Base-by-base conservation (phyloP, 2,797 vertebrate species). In the Chiloscyllium punctatum region DNA sequence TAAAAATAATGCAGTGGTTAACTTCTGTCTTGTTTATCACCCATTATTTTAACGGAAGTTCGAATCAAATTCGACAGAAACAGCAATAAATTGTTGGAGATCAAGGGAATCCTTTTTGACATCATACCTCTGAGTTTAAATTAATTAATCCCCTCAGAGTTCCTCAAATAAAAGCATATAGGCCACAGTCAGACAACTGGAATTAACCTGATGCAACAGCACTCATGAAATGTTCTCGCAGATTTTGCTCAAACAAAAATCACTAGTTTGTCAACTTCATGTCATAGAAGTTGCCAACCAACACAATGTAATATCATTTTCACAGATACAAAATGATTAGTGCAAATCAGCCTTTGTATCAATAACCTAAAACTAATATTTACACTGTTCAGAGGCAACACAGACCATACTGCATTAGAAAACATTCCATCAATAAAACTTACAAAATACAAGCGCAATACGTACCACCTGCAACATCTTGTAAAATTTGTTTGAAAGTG, bases 391-490 rank as follows among this genome's bases (percentile, higher is more conserved):
- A 79, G 94, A 37, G 42, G 13, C 77, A 66, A 51, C 51, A 72
- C 51, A 57, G 13, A 57, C 66, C 95, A 95, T 66, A 25, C 66
- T 27, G 23, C 33, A 9, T 27, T 5, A 13, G 77, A 62, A 62
- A 51, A 71, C 11, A 94, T 72, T 51, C 25, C 68, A 71, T 7
- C 25, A 71, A 7, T 7, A 25, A 71, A 42, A 30, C 7, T 94
- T 48, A 48, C 42, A 37, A 42, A 62, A 21, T 95, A 0, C 53
- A 77, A 62, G 90, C 88, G 79, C 16, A 95, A 57, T 0, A 0
- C 97, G 97, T 97, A 98, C 98, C 97, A 96, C 97, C 96, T 97
- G 97, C 97, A 95, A 98, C 98, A 96, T 97, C 96, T 95, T 95
- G 96, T 51, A 97, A 97, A 96, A 98, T 96, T 18, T 96, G 96